These are phyloP conservation scores for Hypothenemus hampei DNA, from an alignment of 1,140 invertebrate genomes.

Conservation along the genomic window DNA sequence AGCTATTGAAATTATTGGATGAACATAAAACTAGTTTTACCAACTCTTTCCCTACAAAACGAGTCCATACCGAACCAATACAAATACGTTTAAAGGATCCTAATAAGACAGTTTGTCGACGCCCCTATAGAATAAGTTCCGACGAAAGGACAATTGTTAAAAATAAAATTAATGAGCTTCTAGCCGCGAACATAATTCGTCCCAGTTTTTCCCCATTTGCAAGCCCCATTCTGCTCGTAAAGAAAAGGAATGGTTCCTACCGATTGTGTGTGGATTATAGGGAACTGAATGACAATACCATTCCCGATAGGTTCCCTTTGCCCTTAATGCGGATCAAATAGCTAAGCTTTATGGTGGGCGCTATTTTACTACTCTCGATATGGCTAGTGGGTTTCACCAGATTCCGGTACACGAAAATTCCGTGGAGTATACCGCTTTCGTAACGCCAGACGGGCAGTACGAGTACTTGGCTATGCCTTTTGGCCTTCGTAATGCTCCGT, in stretches of 20 bases:
- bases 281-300: slow-evolving; percentile 39
- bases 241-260: background rate
- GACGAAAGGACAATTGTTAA: slow-evolving; percentile 25
- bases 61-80: no score
- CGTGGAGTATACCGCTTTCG: slow-evolving; percentile 36
- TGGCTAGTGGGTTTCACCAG: slow-evolving; percentile 34
- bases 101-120: no score
- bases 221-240: slow-evolving; percentile 33
- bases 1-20: no score
- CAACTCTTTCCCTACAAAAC: no score
- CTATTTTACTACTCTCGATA: slow-evolving; percentile 36
- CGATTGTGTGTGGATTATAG: slow-evolving; percentile 44
- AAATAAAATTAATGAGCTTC: slow-evolving; percentile 18
- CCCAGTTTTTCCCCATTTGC: slow-evolving; percentile 42
- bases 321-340: slow-evolving; percentile 25
- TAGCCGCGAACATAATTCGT: slow-evolving; percentile 36
- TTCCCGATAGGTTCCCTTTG: slow-evolving; percentile 45
- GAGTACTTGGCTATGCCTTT: slow-evolving; percentile 47
- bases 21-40: no score
- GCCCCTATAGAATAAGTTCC: no score
- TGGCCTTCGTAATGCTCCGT: slow-evolving; percentile 45
- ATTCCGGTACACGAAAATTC: slow-evolving; percentile 38
- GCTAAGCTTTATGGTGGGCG: slow-evolving; percentile 1
- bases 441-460: slow-evolving; percentile 42
- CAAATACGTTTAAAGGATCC: no score